A percentile compares a stretch with the other conserved stretches of the same genome.
phyloP scores from a whole-genome alignment of 2,888 invertebrate genomes.

The Ectemnius continuus region DNA sequence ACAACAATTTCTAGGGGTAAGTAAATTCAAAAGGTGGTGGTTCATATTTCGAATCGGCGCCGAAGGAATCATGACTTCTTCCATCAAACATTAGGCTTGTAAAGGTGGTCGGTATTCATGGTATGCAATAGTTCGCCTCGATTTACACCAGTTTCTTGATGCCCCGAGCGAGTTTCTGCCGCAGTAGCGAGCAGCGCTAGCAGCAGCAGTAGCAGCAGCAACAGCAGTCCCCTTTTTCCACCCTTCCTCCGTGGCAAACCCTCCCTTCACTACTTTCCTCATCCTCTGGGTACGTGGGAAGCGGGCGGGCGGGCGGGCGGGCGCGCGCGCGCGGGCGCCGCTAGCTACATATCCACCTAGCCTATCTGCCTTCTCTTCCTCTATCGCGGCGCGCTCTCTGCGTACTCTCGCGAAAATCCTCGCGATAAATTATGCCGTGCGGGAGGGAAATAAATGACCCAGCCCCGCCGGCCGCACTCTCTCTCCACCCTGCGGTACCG shows the following conservation, averaged over 20 bases:
- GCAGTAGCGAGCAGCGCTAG: slow-evolving; percentile 22
- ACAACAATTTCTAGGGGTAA: neutral
- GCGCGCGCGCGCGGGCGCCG: slow-evolving; percentile 4
- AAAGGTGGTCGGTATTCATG: slow-evolving; percentile 49
- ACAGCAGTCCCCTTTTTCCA: slow-evolving; percentile 54
- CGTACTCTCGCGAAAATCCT: slow-evolving; percentile 78
- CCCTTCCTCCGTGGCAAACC: slow-evolving; percentile 47
- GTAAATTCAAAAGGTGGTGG: slow-evolving; percentile 10
- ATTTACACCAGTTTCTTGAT: slow-evolving; percentile 62
- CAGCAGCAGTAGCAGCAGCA: slow-evolving; percentile 24
- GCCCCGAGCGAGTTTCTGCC: slow-evolving; percentile 60
- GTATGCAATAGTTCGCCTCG: slow-evolving; percentile 54
- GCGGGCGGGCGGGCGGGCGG: no score
- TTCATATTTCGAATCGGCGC: slow-evolving; percentile 26
- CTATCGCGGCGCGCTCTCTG: slow-evolving; percentile 68
- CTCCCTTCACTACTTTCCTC: slow-evolving; percentile 55
- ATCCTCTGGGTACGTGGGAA: no score
- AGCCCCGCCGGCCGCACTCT: slow-evolving; percentile 71
- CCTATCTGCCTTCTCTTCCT: slow-evolving; percentile 56
- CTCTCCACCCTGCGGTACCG: slow-evolving; percentile 39
- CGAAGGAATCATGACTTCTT: slow-evolving; percentile 40
- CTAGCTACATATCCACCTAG: slow-evolving; percentile 27
- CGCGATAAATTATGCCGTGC: slow-evolving; percentile 78
- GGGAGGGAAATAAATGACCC: slow-evolving; percentile 78
- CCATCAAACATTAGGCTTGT: slow-evolving; percentile 43